Evolutionary conservation across 1,140 invertebrate genomes (phyloP), one percentile per base, ranked within the genome.

Genomic region (Drosophila saltans): DNA sequence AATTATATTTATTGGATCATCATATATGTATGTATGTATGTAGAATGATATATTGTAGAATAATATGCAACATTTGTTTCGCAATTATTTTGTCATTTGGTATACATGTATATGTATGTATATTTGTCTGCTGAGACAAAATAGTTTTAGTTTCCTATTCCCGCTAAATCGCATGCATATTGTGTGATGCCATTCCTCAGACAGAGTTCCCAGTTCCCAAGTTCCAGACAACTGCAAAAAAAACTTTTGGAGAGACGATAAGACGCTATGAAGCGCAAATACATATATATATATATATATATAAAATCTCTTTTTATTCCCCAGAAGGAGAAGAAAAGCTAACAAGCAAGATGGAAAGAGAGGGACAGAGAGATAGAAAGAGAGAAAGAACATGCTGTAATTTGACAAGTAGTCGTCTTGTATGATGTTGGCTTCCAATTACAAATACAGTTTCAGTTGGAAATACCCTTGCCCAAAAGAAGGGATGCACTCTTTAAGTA

Each of bases 401-500:
- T 69, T 74, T 67, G 78, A 84, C 69, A 66, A 65, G 63, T 56
- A 43, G 73, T 66, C 63, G 78, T 58, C 66, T 63, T 60, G 63
- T 66, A 36, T 69, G 68, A 69, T 66, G 63, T n/a, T 16, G 56
- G 45, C 16, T 41, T 81, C 71, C 52, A 75, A 75, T 81, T 78
- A 62, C 80, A 21, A 81, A 65, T 72, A 67, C 73, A 66, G 26
- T 63, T 36, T 52, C 16, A 21, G 7, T 24, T 48, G 0, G 7
- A 10, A 36, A 24, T 48, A 48, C 45, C 45, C 21, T 52, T 52
- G 24, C 1, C 2, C 6, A 9, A 8, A 52, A 3, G 8, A 10
- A 26, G 0, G 45, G 8, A 24, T 52, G 3, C 9, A 24, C 8
- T 52, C 7, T 11, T 11, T 1, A 11, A 0, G 9, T 2, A 2